A percentile compares a stretch with the other conserved stretches of the same genome.
These are phyloP conservation scores for Pterostichus niger DNA, from an alignment of 2,888 invertebrate genomes.

Conservation along the genomic window DNA sequence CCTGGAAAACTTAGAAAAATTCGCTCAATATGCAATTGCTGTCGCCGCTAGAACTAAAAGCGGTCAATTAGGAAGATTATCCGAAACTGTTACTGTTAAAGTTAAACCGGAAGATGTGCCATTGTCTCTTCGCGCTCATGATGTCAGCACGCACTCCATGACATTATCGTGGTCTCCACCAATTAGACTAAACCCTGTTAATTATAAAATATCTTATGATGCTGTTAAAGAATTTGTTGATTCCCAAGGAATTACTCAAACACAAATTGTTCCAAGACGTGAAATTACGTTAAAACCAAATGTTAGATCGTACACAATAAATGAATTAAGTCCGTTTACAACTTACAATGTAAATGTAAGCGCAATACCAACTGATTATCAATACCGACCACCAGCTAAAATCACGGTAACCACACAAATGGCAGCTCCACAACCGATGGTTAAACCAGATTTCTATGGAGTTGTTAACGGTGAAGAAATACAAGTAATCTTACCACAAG, in stretches of 20 bases:
- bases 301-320: constrained; percentile 87
- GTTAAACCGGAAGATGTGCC: constrained; percentile 97
- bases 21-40: constrained; percentile 93
- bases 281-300: constrained; percentile 87
- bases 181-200: constrained; percentile 91
- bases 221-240: constrained; percentile 96
- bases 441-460: constrained; percentile 95
- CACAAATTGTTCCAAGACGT: constrained; percentile 87
- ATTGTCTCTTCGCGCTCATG: constrained; percentile 91
- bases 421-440: constrained; percentile 98
- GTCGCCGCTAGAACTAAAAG: constrained; percentile 91
- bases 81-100: constrained; percentile 93
- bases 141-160: constrained; percentile 96
- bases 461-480: constrained; percentile 92
- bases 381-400: constrained; percentile 90
- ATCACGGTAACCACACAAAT: constrained; percentile 97
- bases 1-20: constrained; percentile 92
- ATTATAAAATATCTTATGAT: constrained; percentile 94
- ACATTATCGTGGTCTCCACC: constrained; percentile 94
- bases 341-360: constrained; percentile 96
- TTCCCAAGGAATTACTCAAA: constrained; percentile 95
- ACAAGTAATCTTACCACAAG: constrained; percentile 95
- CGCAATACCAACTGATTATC: constrained; percentile 90
- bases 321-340: constrained; percentile 94
- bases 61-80: constrained; percentile 91